These are phyloP conservation scores for Pygoscelis antarcticus DNA, from an alignment of 2,113 vertebrate species.

Conservation along the genomic window DNA sequence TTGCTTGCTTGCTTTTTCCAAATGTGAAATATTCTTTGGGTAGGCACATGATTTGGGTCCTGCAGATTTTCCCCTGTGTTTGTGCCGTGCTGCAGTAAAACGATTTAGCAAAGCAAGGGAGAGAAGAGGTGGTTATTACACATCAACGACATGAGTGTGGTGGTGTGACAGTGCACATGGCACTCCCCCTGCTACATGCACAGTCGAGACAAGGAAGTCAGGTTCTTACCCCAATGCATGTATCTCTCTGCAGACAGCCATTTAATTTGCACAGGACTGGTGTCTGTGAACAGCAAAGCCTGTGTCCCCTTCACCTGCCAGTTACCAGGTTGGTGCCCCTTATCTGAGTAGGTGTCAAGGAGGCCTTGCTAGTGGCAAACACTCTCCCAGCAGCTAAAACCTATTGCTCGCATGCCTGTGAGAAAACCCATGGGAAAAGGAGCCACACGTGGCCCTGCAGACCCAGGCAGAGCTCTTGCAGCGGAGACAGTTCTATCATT, in stretches of 20 bases:
- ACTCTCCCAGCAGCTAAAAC: not conserved
- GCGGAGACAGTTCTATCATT: not conserved
- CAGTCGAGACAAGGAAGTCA: fast-evolving
- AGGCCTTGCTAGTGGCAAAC: not conserved
- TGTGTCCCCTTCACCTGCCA: not conserved
- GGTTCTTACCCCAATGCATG: fast-evolving
- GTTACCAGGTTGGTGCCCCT: not conserved
- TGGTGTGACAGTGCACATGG: not conserved
- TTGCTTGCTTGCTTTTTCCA: not conserved
- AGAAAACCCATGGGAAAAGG: not conserved
- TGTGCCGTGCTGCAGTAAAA: not conserved
- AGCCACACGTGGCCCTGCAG: fast-evolving
- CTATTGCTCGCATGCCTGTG: not conserved
- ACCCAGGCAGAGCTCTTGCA: not conserved
- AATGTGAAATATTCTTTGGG: not conserved
- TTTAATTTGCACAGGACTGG: not conserved
- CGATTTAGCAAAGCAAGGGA: not conserved
- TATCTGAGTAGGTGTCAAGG: not conserved
- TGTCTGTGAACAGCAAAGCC: not conserved
- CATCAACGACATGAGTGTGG: not conserved
- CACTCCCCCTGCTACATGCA: not conserved
- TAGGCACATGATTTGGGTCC: not conserved
- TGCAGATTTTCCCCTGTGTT: not conserved
- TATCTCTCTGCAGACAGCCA: not conserved
- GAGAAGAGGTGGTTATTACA: not conserved